Percentiles rank a stretch among this genome's conserved stretches.
Evolutionary conservation across 2,888 invertebrate genomes (phyloP).

Genomic region (Tiliacea aurago): DNA sequence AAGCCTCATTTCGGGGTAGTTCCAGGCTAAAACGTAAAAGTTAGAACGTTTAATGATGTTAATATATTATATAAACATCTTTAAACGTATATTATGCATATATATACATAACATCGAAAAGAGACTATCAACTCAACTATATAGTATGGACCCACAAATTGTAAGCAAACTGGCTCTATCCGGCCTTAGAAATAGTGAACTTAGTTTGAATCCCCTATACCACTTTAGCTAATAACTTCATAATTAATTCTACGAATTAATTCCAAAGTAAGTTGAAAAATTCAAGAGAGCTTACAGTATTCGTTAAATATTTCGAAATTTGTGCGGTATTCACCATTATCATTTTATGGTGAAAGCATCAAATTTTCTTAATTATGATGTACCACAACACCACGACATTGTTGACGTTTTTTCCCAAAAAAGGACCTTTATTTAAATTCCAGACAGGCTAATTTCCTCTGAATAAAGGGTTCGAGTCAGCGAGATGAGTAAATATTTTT

Average conservation of each 20-base stretch:
- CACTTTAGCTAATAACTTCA: constrained; percentile 53
- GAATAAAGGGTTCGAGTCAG: constrained; percentile 64
- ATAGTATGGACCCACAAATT: constrained; percentile 5
- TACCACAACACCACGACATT: constrained; percentile 24
- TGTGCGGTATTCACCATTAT: not conserved
- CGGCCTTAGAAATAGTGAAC: constrained; percentile 31
- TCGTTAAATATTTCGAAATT: constrained; percentile 11
- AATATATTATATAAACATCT: too few species aligned
- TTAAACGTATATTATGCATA: too few species aligned
- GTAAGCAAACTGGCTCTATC: constrained; percentile 32
- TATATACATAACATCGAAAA: not conserved
- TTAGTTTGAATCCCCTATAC: constrained; percentile 46
- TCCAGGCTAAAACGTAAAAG: not conserved
- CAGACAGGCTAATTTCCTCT: constrained; percentile 73
- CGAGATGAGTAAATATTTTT: constrained; percentile 42
- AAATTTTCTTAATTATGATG: constrained; percentile 13
- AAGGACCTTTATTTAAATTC: constrained; percentile 64
- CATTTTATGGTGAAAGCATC: not conserved
- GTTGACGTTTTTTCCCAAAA: constrained; percentile 1
- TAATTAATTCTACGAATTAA: constrained; percentile 57
- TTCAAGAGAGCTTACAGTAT: constrained; percentile 38
- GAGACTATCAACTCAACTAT: not conserved
- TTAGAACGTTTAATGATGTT: not conserved
- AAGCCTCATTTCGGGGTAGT: not conserved
- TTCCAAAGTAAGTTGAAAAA: constrained; percentile 44